Conservation (phyloP, 1,140 invertebrate genomes). For the Galendromus occidentalis region DNA sequence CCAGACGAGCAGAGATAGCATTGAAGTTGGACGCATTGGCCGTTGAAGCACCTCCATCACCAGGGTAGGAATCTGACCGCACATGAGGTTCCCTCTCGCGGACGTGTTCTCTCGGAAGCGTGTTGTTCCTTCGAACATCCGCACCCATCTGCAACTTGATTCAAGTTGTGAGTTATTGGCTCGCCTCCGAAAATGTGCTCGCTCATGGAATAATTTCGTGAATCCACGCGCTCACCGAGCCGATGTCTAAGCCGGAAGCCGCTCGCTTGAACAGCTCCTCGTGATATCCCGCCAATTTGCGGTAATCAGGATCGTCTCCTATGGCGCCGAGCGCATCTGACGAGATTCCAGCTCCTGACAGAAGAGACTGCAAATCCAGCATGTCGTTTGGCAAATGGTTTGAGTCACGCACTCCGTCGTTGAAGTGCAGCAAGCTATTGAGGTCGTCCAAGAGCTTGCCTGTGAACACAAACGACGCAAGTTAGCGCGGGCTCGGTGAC, state of each 20-base stretch:
- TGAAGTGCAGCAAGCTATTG: slow-evolving; percentile 4
- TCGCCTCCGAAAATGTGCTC: background rate
- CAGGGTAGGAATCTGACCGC: slow-evolving; percentile 5
- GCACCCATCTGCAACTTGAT: background rate
- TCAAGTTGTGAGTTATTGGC: too few relatives aligned
- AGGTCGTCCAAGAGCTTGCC: slow-evolving; percentile 6
- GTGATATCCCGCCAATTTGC: background rate
- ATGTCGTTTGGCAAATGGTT: slow-evolving; percentile 9
- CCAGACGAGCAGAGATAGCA: slow-evolving; percentile 9
- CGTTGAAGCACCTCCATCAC: background rate
- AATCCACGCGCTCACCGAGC: background rate
- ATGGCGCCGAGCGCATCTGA: slow-evolving; percentile 4
- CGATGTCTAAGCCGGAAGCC: background rate
- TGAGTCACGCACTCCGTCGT: slow-evolving; percentile 9
- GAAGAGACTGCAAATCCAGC: slow-evolving; percentile 5
- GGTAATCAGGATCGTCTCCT: slow-evolving; percentile 5
- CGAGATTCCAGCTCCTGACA: slow-evolving; percentile 6
- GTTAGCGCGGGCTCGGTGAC: too few relatives aligned
- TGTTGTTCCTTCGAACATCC: slow-evolving; percentile 4
- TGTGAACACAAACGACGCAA: background rate
- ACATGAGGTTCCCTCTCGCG: background rate
- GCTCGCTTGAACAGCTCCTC: background rate
- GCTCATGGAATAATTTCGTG: background rate
- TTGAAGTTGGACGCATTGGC: slow-evolving; percentile 8
- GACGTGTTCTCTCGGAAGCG: slow-evolving; percentile 2